A percentile compares a stretch with the other conserved stretches of the same genome.
These are phyloP conservation scores for Anguilla japonica DNA, from an alignment of 2,113 vertebrate genomes.

Conservation along the genomic window DNA sequence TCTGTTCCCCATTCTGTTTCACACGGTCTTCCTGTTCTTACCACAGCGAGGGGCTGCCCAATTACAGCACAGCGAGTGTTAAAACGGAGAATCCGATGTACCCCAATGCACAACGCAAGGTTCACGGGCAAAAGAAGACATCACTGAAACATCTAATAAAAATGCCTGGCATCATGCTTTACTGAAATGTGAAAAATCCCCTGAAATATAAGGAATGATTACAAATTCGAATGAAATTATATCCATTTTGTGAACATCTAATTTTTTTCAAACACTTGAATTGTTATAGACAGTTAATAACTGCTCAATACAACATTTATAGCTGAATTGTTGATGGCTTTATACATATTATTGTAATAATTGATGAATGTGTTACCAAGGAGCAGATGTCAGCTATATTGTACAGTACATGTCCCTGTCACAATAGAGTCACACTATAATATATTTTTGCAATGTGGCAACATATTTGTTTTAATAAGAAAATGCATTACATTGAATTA, in stretches of 20 bases:
- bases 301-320: background rate
- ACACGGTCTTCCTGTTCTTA: background rate
- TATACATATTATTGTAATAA: background rate
- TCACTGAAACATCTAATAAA: background rate
- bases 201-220: background rate
- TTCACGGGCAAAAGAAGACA: background rate
- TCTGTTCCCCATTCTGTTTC: background rate
- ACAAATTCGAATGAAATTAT: background rate
- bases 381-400: background rate
- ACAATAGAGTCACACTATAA: too few relatives aligned
- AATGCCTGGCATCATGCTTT: background rate
- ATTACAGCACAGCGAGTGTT: background rate
- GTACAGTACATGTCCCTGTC: too few relatives aligned
- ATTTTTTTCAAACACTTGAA: background rate
- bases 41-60: background rate
- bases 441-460: background rate
- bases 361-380: background rate
- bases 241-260: background rate
- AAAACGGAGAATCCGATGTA: background rate
- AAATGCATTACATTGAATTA: too few relatives aligned
- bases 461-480: too few relatives aligned
- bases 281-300: background rate
- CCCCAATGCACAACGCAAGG: background rate
- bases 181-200: background rate
- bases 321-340: too few relatives aligned